Base-by-base conservation (phyloP, 1,140 invertebrate species). In the Chironomus tepperi region DNA sequence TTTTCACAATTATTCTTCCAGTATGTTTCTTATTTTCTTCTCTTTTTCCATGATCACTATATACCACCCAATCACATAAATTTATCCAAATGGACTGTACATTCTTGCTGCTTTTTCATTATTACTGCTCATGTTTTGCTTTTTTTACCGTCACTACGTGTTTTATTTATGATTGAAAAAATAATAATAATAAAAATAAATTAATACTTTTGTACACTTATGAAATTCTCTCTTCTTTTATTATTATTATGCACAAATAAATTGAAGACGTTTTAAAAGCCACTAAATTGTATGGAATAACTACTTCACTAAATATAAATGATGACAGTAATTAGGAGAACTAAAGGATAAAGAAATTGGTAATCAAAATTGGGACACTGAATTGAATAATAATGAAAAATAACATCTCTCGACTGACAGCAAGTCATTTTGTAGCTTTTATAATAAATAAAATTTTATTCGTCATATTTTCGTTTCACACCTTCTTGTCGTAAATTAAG, bases 51-150 rank as follows among this genome's bases (percentile, higher is more conserved):
- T n/a, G n/a, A 57, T 57, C 47, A 57, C 12, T 57, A 15, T 12
- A 57, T 57, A n/a, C 47, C 47, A 57, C 47, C 47, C 47, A 57
- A 57, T 57, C 47, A 57, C 47, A 57, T 57, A 57, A 57, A 57
- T 57, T 57, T n/a, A 57, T 57, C 47, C 47, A 57, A 57, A 57
- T 57, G 47, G 10, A 57, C 47, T 57, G 47, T n/a, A n/a, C n/a
- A 57, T 57, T 57, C n/a, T n/a, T n/a, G 12, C 10, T 57, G 12
- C 47, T 15, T 57, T n/a, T 57, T 57, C 24, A 34, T 34, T 34
- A 34, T 34, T 34, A 34, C 24, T 2, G 24, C 24, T 34, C 47
- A 57, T 57, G 47, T 12, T 34, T 34, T 34, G 47, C 47, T n/a
- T 57, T n/a, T 47, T 57, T 57, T n/a, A 15, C 47, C 47, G 47